A percentile compares a stretch with the other conserved stretches of the same genome.
Evolutionary conservation across 2,888 invertebrate genomes (phyloP).

Genomic region (Chrysotoxum bicinctum): DNA sequence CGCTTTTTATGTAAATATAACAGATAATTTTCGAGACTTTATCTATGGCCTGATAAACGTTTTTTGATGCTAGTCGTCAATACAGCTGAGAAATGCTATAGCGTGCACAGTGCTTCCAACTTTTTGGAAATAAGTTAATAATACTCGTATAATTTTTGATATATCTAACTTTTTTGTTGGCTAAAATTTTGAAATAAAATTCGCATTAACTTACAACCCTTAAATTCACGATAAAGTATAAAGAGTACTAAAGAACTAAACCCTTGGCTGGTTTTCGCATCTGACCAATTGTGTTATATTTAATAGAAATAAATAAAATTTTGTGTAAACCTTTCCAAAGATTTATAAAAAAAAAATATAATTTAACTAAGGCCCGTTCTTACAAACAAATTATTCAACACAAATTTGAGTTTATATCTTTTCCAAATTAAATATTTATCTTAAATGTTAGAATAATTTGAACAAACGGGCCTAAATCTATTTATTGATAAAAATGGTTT

Average conservation of each 20-base stretch:
- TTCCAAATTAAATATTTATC: too few relatives aligned
- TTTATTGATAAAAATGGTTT: background rate
- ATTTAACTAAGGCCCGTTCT: background rate
- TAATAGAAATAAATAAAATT: slow-evolving; percentile 30
- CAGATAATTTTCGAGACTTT: too few relatives aligned
- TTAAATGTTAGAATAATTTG: background rate
- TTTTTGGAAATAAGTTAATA: too few relatives aligned
- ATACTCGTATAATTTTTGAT: too few relatives aligned
- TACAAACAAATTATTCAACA: too few relatives aligned
- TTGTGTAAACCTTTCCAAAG: slow-evolving; percentile 61
- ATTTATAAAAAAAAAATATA: slow-evolving; percentile 31
- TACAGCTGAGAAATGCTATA: too few relatives aligned
- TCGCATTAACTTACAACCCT: slow-evolving; percentile 26
- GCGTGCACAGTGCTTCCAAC: too few relatives aligned
- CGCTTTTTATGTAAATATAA: too few relatives aligned
- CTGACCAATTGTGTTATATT: slow-evolving; percentile 42
- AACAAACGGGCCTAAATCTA: background rate
- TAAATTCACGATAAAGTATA: background rate
- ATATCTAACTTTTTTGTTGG: background rate
- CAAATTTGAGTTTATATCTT: too few relatives aligned
- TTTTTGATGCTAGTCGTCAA: too few relatives aligned
- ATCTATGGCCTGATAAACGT: too few relatives aligned
- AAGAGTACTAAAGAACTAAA: slow-evolving; percentile 29
- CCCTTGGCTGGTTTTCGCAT: slow-evolving; percentile 66
- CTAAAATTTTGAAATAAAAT: background rate